phyloP scores from a whole-genome alignment of 2,113 vertebrate species.

The Elaphurus davidianus region DNA sequence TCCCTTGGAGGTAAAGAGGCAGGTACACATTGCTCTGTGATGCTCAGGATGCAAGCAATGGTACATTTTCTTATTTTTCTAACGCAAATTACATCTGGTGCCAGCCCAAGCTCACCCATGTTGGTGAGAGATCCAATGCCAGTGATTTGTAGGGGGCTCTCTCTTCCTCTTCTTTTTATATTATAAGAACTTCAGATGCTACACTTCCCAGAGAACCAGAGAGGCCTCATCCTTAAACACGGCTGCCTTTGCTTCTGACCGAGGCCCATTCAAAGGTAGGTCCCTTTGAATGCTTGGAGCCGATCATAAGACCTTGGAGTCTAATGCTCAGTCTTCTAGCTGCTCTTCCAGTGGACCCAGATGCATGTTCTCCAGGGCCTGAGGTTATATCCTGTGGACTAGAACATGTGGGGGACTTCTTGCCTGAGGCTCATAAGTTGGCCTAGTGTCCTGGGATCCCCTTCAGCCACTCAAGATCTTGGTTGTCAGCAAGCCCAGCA shows the following conservation, averaged over 20 bases:
- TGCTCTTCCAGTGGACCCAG: not conserved
- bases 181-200: not conserved
- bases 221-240: not conserved
- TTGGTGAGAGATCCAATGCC: not conserved
- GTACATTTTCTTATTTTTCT: not conserved
- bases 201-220: not conserved
- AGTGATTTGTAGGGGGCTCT: not conserved
- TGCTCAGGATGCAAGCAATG: not conserved
- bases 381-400: not conserved
- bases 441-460: not conserved
- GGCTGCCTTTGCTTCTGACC: not conserved
- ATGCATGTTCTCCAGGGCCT: not conserved
- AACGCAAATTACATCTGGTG: not conserved
- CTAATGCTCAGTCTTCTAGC: not conserved
- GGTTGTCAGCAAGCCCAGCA: not conserved
- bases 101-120: not conserved
- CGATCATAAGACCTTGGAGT: not conserved
- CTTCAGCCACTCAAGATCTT: not conserved
- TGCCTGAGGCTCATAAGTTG: not conserved
- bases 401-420: not conserved
- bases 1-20: not conserved
- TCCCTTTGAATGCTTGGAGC: not conserved
- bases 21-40: not conserved
- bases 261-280: not conserved
- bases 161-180: not conserved